These are phyloP conservation scores for Hesperophylax magnus DNA, from an alignment of 1,140 invertebrate genomes.

Conservation along the genomic window DNA sequence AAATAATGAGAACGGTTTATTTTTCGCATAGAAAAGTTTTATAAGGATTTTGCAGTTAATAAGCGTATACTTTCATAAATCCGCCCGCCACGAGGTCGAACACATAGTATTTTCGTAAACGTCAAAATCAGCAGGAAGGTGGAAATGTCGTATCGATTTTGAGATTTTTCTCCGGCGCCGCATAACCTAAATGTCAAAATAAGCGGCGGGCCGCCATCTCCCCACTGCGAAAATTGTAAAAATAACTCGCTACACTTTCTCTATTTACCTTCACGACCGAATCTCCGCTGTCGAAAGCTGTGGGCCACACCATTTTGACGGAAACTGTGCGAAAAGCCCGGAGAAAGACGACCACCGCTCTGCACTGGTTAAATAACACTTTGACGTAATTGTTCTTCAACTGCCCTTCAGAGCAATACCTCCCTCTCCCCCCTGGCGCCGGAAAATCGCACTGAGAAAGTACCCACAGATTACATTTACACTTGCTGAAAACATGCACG, in stretches of 20 bases:
- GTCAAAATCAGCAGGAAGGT: constrained; percentile 36
- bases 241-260: constrained; percentile 15
- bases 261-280: constrained; percentile 43
- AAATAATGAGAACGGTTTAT: no score
- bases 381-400: constrained; percentile 51
- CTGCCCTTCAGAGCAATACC: constrained; percentile 47
- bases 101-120: constrained; percentile 2
- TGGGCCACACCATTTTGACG: constrained; percentile 51
- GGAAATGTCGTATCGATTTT: constrained; percentile 23
- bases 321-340: constrained; percentile 4
- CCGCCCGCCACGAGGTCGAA: no score
- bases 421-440: constrained; percentile 40
- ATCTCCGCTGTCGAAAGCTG: constrained; percentile 45
- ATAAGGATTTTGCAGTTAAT: no score
- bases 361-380: constrained; percentile 54
- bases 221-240: neutral
- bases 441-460: constrained; percentile 22
- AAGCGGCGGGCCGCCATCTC: constrained; percentile 1
- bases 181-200: constrained; percentile 39
- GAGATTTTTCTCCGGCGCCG: constrained; percentile 6
- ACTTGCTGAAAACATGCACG: neutral
- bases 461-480: neutral
- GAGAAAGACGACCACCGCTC: constrained; percentile 12
- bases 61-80: no score
- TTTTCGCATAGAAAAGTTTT: no score